Evolutionary conservation across 2,888 invertebrate species (phyloP).

Genomic region (Acrobeloides nanus): DNA sequence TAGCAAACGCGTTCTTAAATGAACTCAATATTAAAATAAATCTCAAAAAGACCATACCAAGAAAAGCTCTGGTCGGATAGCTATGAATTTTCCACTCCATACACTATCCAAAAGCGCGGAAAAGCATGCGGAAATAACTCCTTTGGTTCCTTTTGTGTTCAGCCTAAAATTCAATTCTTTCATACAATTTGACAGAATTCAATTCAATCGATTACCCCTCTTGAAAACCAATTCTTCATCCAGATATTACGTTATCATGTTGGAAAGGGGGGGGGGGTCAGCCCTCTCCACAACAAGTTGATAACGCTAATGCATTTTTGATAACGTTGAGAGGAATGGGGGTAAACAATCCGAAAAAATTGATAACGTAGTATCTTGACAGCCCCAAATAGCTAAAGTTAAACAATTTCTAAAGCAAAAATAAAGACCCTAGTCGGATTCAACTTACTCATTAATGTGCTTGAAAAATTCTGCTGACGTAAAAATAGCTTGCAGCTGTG

Average conservation of each 20-base stretch:
- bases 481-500: constrained; percentile 30
- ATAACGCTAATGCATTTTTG: too few relatives aligned
- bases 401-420: too few relatives aligned
- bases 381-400: too few relatives aligned
- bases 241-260: too few relatives aligned
- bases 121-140: constrained; percentile 41
- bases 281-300: too few relatives aligned
- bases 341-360: too few relatives aligned
- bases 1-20: constrained; percentile 31
- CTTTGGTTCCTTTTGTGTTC: constrained; percentile 35
- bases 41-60: too few relatives aligned
- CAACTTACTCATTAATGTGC: constrained; percentile 26
- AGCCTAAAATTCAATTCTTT: constrained; percentile 18
- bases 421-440: background rate
- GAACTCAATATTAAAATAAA: constrained; percentile 6
- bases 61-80: constrained; percentile 36
- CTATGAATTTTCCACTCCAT: constrained; percentile 36
- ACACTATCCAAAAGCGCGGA: constrained; percentile 36
- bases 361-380: too few relatives aligned
- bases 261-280: too few relatives aligned
- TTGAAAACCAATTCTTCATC: too few relatives aligned
- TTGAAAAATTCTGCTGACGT: constrained; percentile 24
- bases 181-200: constrained; percentile 1
- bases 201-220: background rate
- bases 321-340: too few relatives aligned